Conservation (phyloP, 2,888 invertebrate species). For the Aromia moschata region DNA sequence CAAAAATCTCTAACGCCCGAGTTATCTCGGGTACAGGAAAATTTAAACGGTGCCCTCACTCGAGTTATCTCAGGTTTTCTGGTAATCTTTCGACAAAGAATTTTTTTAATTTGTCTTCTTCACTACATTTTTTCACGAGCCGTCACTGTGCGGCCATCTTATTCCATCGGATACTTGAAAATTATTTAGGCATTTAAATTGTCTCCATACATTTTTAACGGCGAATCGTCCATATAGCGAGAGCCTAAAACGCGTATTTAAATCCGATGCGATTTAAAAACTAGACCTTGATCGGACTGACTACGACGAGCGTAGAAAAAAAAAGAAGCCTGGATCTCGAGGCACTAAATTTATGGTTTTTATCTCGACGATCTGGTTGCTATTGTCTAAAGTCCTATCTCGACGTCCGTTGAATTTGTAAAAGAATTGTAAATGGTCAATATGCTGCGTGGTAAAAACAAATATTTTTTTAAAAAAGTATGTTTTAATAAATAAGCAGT, state of each 20-base stretch:
- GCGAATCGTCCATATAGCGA: slow-evolving; percentile 17
- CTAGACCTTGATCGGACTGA: slow-evolving; percentile 30
- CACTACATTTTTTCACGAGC: too few relatives aligned
- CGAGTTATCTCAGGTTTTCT: too few relatives aligned
- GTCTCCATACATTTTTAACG: slow-evolving; percentile 30
- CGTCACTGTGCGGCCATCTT: background rate
- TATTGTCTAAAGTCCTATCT: slow-evolving; percentile 38
- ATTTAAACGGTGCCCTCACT: too few relatives aligned
- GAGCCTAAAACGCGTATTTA: slow-evolving; percentile 32
- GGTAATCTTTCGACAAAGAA: too few relatives aligned
- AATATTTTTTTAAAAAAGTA: too few relatives aligned
- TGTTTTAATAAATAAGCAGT: too few relatives aligned
- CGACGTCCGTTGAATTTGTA: slow-evolving; percentile 35
- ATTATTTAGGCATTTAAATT: slow-evolving; percentile 33
- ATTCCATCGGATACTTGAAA: slow-evolving; percentile 3
- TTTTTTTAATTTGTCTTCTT: too few relatives aligned
- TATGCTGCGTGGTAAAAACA: too few relatives aligned
- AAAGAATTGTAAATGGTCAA: too few relatives aligned
- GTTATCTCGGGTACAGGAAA: too few relatives aligned
- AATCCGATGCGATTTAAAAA: slow-evolving; percentile 32
- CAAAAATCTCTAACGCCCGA: too few relatives aligned
- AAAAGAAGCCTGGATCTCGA: slow-evolving; percentile 14
- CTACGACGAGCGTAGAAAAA: slow-evolving; percentile 6
- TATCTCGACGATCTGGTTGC: slow-evolving; percentile 30
- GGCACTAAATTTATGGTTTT: slow-evolving; percentile 30